Percentiles rank a stretch among this genome's conserved stretches.
These are phyloP conservation scores for Drosophila kambysellisi DNA, from an alignment of 2,888 invertebrate genomes.

Conservation along the genomic window DNA sequence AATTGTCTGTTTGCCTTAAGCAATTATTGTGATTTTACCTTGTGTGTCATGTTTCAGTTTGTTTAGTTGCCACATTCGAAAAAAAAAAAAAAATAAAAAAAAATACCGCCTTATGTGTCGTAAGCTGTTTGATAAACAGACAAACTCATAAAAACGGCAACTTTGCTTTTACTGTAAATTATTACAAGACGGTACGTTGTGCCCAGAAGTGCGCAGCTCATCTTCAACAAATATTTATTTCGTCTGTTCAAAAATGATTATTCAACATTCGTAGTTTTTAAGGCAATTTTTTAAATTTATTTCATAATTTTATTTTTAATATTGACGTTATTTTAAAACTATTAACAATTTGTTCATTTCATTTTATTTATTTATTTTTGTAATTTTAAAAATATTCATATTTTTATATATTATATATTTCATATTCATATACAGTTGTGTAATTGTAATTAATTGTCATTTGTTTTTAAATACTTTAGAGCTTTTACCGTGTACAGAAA, in stretches of 20 bases:
- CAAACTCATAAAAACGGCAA: conserved; percentile 3
- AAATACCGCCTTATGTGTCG: conserved; percentile 29
- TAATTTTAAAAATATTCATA: neutral
- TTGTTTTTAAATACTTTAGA: neutral
- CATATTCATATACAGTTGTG: neutral
- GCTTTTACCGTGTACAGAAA: neutral
- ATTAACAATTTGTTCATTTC: neutral
- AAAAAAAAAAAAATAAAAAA: neutral
- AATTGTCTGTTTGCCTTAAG: conserved; percentile 6
- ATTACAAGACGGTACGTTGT: conserved; percentile 1
- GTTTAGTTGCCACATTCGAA: conserved; percentile 25
- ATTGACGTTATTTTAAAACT: neutral
- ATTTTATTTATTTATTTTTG: neutral
- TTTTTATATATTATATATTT: neutral
- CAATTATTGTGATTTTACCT: conserved; percentile 17
- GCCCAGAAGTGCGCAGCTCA: conserved; percentile 6
- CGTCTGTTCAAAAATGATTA: neutral
- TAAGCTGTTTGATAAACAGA: conserved; percentile 36
- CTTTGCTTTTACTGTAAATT: neutral
- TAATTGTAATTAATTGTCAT: neutral
- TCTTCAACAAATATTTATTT: neutral
- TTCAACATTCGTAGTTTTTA: neutral
- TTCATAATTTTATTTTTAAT: neutral
- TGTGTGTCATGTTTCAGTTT: conserved; percentile 18
- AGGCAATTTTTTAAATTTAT: neutral